Conservation (phyloP, 2,888 invertebrate genomes). For the Cabera pusaria region DNA sequence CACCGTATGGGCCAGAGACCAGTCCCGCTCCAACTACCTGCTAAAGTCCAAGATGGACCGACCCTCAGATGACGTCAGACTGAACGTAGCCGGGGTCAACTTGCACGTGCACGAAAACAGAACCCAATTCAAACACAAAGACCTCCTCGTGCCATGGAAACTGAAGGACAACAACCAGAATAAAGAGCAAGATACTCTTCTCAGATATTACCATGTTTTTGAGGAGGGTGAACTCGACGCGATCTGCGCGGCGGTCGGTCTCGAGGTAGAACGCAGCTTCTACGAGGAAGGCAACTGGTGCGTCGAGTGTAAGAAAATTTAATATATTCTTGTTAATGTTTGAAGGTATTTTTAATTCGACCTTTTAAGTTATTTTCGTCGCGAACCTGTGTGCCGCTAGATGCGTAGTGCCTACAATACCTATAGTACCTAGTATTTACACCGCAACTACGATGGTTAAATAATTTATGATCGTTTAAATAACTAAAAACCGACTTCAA, state of each 20-base stretch:
- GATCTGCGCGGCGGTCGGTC: constrained; percentile 82
- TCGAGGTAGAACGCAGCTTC: constrained; percentile 87
- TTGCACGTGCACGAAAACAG: constrained; percentile 95
- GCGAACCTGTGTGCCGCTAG: too few relatives aligned
- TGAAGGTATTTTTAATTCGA: constrained; percentile 8
- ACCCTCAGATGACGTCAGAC: constrained; percentile 35
- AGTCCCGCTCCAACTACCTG: constrained; percentile 84
- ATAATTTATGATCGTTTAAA: too few relatives aligned
- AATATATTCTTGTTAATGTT: constrained; percentile 28
- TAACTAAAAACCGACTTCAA: too few relatives aligned
- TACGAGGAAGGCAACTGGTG: constrained; percentile 99
- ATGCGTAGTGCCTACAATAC: too few relatives aligned
- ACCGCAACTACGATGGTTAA: too few relatives aligned
- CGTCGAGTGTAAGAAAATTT: constrained; percentile 87
- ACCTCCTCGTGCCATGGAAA: constrained; percentile 98
- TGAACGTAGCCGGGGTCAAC: constrained; percentile 48
- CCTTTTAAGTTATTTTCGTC: too few relatives aligned
- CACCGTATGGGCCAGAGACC: constrained; percentile 98
- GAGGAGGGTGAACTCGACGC: constrained; percentile 90
- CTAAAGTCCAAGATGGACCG: constrained; percentile 43
- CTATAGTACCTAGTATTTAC: too few relatives aligned
- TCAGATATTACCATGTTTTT: constrained; percentile 97
- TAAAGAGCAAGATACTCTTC: constrained; percentile 80
- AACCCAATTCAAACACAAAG: constrained; percentile 94
- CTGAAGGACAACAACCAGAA: constrained; percentile 72